Evolutionary conservation across 2,797 vertebrate species (phyloP).

Genomic region (Phoeniculus purpureus): DNA sequence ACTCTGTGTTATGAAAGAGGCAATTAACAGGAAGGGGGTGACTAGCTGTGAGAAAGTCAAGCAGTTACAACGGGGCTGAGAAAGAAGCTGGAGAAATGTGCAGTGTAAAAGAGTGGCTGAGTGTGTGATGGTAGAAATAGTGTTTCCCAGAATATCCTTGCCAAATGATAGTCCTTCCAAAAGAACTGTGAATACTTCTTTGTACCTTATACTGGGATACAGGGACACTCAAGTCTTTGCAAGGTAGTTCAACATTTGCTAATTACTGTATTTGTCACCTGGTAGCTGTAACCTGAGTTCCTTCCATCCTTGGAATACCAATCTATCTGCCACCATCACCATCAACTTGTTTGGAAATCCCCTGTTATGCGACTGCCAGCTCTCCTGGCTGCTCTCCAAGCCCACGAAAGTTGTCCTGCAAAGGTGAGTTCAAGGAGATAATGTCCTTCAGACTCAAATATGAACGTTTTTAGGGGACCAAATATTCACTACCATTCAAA

Average conservation of each 20-base stretch:
- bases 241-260: background rate
- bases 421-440: conserved; percentile 42
- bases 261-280: conserved; percentile 6
- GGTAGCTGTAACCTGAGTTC: conserved; percentile 81
- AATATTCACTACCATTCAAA: background rate
- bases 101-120: background rate
- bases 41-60: background rate
- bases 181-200: background rate
- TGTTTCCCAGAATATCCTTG: background rate
- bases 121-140: background rate
- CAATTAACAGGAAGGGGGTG: background rate
- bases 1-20: background rate
- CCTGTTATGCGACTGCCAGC: conserved; percentile 75
- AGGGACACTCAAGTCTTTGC: background rate
- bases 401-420: conserved; percentile 53
- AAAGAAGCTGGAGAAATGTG: background rate
- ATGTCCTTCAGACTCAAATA: background rate
- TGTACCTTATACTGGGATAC: background rate
- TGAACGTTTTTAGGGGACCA: background rate
- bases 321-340: conserved; percentile 39
- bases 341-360: conserved; percentile 77
- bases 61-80: background rate
- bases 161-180: background rate
- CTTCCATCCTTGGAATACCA: conserved; percentile 74
- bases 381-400: conserved; percentile 76